A percentile compares a stretch with the other conserved stretches of the same genome.
phyloP scores from a whole-genome alignment of 2,797 vertebrate genomes.

The Clangula hyemalis region DNA sequence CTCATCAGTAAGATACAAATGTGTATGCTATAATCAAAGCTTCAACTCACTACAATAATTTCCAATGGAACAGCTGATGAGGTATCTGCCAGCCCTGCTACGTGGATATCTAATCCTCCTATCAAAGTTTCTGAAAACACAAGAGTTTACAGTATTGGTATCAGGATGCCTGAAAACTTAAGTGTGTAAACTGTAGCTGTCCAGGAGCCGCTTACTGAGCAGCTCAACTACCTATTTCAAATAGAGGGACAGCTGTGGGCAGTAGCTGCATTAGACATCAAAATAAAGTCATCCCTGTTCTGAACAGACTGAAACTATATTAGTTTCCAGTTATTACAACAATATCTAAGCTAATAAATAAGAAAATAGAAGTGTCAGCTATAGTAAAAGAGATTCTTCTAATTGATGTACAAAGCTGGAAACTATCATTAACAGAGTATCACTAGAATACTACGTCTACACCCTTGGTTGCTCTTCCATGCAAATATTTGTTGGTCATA shows the following conservation, averaged over 20 bases:
- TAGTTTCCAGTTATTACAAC: background rate
- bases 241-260: background rate
- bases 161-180: background rate
- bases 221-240: background rate
- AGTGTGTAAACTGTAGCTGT: background rate
- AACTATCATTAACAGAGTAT: background rate
- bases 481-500: background rate
- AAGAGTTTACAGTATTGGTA: slow-evolving; percentile 4
- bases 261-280: background rate
- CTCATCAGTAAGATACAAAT: background rate
- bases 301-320: background rate
- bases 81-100: background rate
- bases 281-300: background rate
- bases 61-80: background rate
- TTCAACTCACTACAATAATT: background rate
- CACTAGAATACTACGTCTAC: background rate
- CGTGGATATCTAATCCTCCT: background rate
- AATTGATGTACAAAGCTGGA: background rate
- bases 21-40: background rate
- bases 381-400: background rate
- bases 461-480: background rate
- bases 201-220: background rate
- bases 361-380: background rate
- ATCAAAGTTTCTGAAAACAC: background rate
- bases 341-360: background rate